Percentiles rank a stretch among this genome's conserved stretches.
These are phyloP conservation scores for Galaxea fascicularis DNA, from an alignment of 92 coral and sea anemone species.

Conservation along the genomic window DNA sequence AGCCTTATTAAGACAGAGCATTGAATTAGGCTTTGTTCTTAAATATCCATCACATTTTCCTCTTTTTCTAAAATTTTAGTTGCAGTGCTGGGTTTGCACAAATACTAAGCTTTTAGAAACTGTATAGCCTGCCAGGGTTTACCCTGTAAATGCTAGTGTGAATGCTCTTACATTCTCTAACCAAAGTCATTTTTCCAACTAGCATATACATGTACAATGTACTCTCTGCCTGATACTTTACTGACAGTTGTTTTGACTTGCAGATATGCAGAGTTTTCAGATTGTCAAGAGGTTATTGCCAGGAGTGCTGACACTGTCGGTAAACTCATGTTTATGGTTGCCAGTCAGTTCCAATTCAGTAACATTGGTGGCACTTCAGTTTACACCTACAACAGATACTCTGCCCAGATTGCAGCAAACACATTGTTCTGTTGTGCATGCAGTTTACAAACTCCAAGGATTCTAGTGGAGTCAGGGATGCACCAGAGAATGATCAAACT, in stretches of 20 bases:
- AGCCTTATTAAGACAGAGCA: too few species aligned
- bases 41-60: neutral
- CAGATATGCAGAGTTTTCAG: slow-evolving; percentile 88
- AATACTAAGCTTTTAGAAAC: too few species aligned
- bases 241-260: too few species aligned
- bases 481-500: slow-evolving; percentile 71
- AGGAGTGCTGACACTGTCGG: slow-evolving; percentile 50
- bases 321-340: slow-evolving; percentile 80
- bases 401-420: slow-evolving; percentile 88
- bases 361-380: neutral
- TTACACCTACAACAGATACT: slow-evolving; percentile 39
- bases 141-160: too few species aligned
- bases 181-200: too few species aligned
- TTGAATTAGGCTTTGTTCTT: neutral
- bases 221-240: too few species aligned
- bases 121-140: too few species aligned
- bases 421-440: slow-evolving; percentile 88
- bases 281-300: slow-evolving; percentile 73
- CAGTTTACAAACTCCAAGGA: slow-evolving; percentile 66
- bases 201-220: too few species aligned
- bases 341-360: slow-evolving; percentile 45
- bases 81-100: too few species aligned
- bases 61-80: too few species aligned
- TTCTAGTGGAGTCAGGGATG: slow-evolving; percentile 69
- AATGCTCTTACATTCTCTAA: too few species aligned